Evolutionary conservation across 2,113 vertebrate species (phyloP).

Genomic region (Grallaria varia): DNA sequence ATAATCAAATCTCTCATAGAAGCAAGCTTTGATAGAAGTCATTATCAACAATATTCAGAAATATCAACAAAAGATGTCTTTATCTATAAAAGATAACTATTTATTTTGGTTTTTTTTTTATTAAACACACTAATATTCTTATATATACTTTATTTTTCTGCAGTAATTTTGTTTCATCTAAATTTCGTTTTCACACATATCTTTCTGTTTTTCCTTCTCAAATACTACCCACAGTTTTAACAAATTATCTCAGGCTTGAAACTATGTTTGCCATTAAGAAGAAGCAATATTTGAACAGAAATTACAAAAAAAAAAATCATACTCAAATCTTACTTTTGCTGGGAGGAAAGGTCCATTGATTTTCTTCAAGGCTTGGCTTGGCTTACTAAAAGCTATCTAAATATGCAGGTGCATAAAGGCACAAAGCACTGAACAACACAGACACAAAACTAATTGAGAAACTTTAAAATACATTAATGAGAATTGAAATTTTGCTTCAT

Average conservation of each 20-base stretch:
- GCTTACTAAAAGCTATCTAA: background rate
- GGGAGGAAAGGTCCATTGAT: background rate
- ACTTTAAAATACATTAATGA: background rate
- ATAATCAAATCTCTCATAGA: background rate
- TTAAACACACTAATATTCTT: background rate
- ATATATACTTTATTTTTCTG: background rate
- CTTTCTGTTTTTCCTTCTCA: background rate
- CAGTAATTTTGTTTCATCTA: background rate
- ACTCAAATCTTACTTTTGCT: background rate
- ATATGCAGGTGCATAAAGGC: background rate
- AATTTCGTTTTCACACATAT: background rate
- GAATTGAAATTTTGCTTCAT: background rate
- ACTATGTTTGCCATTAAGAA: background rate
- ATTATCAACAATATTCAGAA: background rate
- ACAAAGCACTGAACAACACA: background rate
- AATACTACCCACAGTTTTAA: background rate
- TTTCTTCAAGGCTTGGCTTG: background rate
- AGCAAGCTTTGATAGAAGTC: background rate
- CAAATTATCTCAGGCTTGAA: background rate
- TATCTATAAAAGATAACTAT: background rate
- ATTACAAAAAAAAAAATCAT: background rate
- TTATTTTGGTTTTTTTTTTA: background rate
- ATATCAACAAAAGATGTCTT: background rate
- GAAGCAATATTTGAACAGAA: background rate
- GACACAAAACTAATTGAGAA: background rate